Evolutionary conservation across 2,113 vertebrate species (phyloP).

Genomic region (Plecotus auritus): DNA sequence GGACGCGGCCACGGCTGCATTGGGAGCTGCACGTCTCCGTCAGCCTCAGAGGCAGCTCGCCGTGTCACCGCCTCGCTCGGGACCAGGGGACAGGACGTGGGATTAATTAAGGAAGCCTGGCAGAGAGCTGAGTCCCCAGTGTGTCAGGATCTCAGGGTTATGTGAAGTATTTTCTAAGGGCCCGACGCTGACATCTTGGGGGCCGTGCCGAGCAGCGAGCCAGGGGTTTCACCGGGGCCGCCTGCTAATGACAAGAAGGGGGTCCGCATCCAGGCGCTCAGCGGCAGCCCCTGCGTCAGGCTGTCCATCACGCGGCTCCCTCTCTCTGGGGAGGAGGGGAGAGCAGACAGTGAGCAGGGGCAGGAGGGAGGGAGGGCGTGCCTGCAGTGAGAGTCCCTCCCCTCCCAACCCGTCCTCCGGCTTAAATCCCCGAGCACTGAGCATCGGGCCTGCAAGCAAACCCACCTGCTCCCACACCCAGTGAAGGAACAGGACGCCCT

Average conservation of each 20-base stretch:
- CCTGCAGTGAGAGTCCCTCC: constrained; percentile 85
- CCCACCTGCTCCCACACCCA: too few species aligned
- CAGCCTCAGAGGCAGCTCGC: constrained; percentile 82
- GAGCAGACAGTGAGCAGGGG: constrained; percentile 87
- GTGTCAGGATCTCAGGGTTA: constrained; percentile 93
- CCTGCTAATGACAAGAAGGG: constrained; percentile 93
- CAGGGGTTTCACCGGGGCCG: constrained; percentile 94
- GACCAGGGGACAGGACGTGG: constrained; percentile 84
- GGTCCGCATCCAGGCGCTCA: constrained; percentile 86
- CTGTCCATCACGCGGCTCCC: constrained; percentile 89
- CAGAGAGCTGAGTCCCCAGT: constrained; percentile 87
- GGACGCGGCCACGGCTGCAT: constrained; percentile 80
- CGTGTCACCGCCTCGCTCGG: constrained; percentile 79
- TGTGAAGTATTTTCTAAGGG: constrained; percentile 96
- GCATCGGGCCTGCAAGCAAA: constrained; percentile 53
- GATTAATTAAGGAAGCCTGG: constrained; percentile 90
- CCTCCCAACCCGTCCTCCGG: constrained; percentile 77
- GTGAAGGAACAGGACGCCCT: too few species aligned
- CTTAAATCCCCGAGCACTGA: constrained; percentile 74
- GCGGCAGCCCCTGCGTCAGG: constrained; percentile 91
- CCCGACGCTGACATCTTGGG: constrained; percentile 93
- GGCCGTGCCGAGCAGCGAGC: constrained; percentile 89
- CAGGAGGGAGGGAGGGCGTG: constrained; percentile 85
- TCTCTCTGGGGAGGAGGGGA: constrained; percentile 78
- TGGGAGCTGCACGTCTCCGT: constrained; percentile 83